These are phyloP conservation scores for Meteorus colon DNA, from an alignment of 2,888 invertebrate species.

Conservation along the genomic window DNA sequence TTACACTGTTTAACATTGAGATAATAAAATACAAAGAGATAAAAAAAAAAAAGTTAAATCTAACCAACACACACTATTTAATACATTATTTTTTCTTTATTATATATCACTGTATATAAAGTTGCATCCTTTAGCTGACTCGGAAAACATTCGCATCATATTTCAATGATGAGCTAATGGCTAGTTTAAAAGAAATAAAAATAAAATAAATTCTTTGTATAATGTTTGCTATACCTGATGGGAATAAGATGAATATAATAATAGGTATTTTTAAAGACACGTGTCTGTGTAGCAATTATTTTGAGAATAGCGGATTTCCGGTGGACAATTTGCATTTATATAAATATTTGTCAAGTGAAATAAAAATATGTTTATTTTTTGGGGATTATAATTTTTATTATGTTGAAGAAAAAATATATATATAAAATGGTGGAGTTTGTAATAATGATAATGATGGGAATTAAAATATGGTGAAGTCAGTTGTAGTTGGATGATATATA, in stretches of 20 bases:
- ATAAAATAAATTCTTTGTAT: no score
- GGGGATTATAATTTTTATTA: background rate
- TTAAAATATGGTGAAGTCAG: slow-evolving; percentile 8
- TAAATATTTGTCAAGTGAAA: background rate
- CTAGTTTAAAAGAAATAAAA: slow-evolving; percentile 18
- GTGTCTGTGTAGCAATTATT: no score
- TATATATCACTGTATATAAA: background rate
- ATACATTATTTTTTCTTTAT: background rate
- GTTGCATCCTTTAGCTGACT: slow-evolving; percentile 57
- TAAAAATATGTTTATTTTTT: background rate
- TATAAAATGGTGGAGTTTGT: background rate
- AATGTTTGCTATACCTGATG: no score
- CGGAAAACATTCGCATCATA: slow-evolving; percentile 56
- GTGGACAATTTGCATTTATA: background rate
- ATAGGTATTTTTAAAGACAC: no score
- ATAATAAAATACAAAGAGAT: background rate
- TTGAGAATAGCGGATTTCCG: slow-evolving; percentile 14
- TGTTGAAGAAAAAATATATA: background rate
- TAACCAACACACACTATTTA: background rate
- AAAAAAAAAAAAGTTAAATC: no score
- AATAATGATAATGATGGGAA: slow-evolving; percentile 20
- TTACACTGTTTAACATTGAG: background rate
- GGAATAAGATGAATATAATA: no score
- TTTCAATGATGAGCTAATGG: slow-evolving; percentile 21
- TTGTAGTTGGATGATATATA: slow-evolving; percentile 13